Percentiles rank a stretch among this genome's conserved stretches.
phyloP scores from a whole-genome alignment of 1,140 invertebrate species.

The Drosophila punjabiensis region DNA sequence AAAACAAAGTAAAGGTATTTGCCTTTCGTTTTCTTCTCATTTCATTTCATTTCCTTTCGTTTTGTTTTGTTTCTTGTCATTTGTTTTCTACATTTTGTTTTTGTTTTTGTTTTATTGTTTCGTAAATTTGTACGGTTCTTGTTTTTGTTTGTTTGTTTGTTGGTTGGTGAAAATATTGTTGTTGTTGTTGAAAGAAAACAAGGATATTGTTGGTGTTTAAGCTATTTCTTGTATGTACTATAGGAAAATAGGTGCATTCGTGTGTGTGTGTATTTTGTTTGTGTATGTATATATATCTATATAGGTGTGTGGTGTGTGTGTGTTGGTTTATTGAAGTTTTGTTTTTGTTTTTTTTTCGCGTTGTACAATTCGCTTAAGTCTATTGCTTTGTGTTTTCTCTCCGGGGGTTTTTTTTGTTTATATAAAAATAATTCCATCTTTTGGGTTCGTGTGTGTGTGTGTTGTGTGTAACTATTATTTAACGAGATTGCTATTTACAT shows the following conservation, averaged over 20 bases:
- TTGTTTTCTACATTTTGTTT: slow-evolving; percentile 32
- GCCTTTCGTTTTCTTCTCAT: slow-evolving; percentile 9
- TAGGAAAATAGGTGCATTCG: slow-evolving; percentile 72
- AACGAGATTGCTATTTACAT: slow-evolving; percentile 82
- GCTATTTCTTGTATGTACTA: slow-evolving; percentile 64
- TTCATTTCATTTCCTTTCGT: slow-evolving; percentile 14
- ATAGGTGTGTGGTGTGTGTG: slow-evolving; percentile 37
- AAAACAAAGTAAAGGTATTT: slow-evolving; percentile 35
- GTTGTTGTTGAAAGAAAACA: slow-evolving; percentile 40
- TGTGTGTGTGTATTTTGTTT: slow-evolving; percentile 40
- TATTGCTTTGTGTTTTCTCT: slow-evolving; percentile 68
- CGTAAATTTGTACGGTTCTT: slow-evolving; percentile 80
- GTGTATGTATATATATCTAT: slow-evolving; percentile 39
- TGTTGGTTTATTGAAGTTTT: slow-evolving; percentile 61
- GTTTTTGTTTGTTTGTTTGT: slow-evolving; percentile 49
- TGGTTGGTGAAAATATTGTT: slow-evolving; percentile 21
- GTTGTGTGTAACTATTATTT: slow-evolving; percentile 71
- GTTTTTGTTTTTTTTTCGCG: slow-evolving; percentile 39
- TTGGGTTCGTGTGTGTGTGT: slow-evolving; percentile 28
- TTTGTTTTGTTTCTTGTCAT: slow-evolving; percentile 39
- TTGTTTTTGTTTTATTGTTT: slow-evolving; percentile 51
- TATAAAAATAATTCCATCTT: slow-evolving; percentile 59
- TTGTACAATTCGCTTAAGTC: slow-evolving; percentile 70
- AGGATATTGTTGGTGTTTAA: slow-evolving; percentile 31
- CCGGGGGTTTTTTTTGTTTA: slow-evolving; percentile 26